Evolutionary conservation across 2,888 invertebrate genomes (phyloP), one percentile per base, ranked within the genome.

Genomic region (Lycaena phlaeas): DNA sequence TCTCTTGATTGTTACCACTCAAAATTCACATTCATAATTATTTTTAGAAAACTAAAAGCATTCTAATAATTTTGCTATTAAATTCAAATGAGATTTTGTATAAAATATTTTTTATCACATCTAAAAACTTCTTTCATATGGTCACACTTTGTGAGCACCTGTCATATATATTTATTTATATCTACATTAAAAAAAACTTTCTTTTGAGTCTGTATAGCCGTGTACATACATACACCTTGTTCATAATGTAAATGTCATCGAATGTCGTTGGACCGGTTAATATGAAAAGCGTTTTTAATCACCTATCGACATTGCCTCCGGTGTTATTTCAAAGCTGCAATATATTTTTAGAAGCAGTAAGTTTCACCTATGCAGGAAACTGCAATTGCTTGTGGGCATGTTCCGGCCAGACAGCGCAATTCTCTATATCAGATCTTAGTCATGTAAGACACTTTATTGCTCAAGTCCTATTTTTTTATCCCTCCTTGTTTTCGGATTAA

Each of bases 191-290:
- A 29, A 41, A 41, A 36, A 61, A 77, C 77, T 81, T 78, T 77
- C 75, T 71, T 77, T 72, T 71, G 59, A 59, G 52, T 61, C 57
- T 62, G 59, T 61, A 64, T 61, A 59, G 62, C 61, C 63, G 62
- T 61, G 62, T n/a, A n/a, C n/a, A n/a, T n/a, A n/a, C n/a, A n/a
- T 66, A 65, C 64, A 70, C 70, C 71, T 66, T 64, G 67, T 71
- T 70, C 70, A 68, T 72, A 74, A 72, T 70, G 69, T 71, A 69
- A 79, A 79, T 79, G 74, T 76, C 77, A 74, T 57, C 64, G 69
- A 68, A 70, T 71, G 78, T 56, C 52, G 68, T 53, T 54, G 37
- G 42, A 78, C 81, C 78, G 76, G 81, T 79, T 63, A 38, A 54
- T 57, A 63, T 63, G 56, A 58, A 56, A 50, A 53, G 43, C 54